Evolutionary conservation across 2,888 invertebrate genomes (phyloP), one percentile per base, ranked within the genome.

Genomic region (Alviniconcha strummeri): DNA sequence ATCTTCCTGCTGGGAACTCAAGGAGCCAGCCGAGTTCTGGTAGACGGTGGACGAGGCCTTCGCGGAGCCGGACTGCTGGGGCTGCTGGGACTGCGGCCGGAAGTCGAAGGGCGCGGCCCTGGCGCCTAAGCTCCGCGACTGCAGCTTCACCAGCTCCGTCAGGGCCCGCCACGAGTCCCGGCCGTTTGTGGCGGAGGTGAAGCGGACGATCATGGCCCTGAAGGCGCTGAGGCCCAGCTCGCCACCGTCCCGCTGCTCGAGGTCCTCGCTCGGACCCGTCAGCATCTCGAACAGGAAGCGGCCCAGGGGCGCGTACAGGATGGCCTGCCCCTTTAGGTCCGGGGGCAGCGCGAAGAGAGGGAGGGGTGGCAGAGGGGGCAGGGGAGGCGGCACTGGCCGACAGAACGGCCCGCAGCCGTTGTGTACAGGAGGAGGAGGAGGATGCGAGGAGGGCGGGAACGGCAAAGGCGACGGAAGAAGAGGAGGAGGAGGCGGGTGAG

Each of bases 81-180:
- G 4, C 9, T 60, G 60, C 9, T 60, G 60, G 60, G 60, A 4
- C 60, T 60, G 60, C 13, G 60, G 60, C 8, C 13, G 60, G 60
- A 11, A 11, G 60, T 60, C 8, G 60, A 60, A 60, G 36, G 36
- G 36, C 36, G 36, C 36, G 36, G 36, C 36, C 36, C 36, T 36
- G 36, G 36, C 36, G 11, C 71, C 71, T 17, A 19, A 9, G 54
- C 74, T 54, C 55, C 56, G 17, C 5, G 77, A 55, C 57, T 57
- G 77, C 56, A 77, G 57, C 6, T 17, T n/a, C 19, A 77, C 57
- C 77, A 77, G n/a, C 15, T 77, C 77, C 4, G n/a, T 77, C n/a
- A 77, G 19, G 5, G 57, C 57, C 19, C 56, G 11, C 77, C 77
- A 77, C 19, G 77, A 77, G n/a, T 77, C 77, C 77, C 19, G n/a